Evolutionary conservation across 2,888 invertebrate species (phyloP).

Genomic region (Carabus problematicus): DNA sequence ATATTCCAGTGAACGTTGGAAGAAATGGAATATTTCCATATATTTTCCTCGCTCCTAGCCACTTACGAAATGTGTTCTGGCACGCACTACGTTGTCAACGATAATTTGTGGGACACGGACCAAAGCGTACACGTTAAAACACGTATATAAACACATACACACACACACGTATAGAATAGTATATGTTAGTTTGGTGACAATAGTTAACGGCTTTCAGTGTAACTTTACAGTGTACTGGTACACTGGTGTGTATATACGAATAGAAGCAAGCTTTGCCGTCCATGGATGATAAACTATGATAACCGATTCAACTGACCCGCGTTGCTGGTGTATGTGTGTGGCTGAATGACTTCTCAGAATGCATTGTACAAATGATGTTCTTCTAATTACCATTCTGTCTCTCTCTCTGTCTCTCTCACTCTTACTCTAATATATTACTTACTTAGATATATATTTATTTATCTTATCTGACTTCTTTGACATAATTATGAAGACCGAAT

Average conservation of each 20-base stretch:
- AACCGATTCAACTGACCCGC: conserved; percentile 21
- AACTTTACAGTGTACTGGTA: too few species aligned
- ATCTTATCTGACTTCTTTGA: conserved; percentile 24
- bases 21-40: conserved; percentile 36
- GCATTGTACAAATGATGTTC: conserved; percentile 25
- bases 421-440: too few species aligned
- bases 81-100: conserved; percentile 46
- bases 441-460: too few species aligned
- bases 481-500: conserved; percentile 39
- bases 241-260: too few species aligned
- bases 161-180: too few species aligned
- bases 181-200: too few species aligned
- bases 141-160: too few species aligned
- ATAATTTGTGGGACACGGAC: conserved; percentile 21
- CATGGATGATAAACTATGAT: conserved; percentile 3
- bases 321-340: too few species aligned
- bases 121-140: not conserved
- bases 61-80: conserved; percentile 47
- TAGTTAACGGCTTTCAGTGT: too few species aligned
- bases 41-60: conserved; percentile 43
- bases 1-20: conserved; percentile 27
- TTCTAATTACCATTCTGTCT: conserved; percentile 34
- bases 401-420: conserved; percentile 16
- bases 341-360: conserved; percentile 21
- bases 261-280: too few species aligned